Evolutionary conservation across 2,888 invertebrate species (phyloP).

Genomic region (Hylaea fasciaria): DNA sequence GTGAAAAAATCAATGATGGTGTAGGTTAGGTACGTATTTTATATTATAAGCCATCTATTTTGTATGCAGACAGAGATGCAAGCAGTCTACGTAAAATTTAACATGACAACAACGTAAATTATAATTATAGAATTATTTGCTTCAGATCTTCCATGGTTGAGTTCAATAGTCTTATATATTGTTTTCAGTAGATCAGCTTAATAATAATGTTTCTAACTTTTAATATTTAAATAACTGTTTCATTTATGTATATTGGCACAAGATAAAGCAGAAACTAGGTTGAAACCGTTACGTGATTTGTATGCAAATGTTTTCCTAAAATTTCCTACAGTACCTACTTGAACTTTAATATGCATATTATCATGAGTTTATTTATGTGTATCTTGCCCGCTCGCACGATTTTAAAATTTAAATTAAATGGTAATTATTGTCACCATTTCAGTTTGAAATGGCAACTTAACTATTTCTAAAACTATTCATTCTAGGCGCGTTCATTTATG

Average conservation of each 20-base stretch:
- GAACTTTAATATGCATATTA: background rate
- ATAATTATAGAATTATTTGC: constrained; percentile 1
- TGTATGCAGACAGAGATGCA: constrained; percentile 25
- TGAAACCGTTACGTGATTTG: background rate
- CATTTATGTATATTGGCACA: background rate
- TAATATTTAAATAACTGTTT: too few species aligned
- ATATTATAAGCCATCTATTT: constrained; percentile 15
- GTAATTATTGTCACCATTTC: background rate
- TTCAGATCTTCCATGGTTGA: background rate
- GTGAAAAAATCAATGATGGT: constrained; percentile 3
- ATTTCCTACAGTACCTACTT: background rate
- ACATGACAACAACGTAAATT: constrained; percentile 8
- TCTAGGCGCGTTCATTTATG: too few species aligned
- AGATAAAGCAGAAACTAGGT: background rate
- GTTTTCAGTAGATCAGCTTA: too few species aligned
- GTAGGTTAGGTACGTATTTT: constrained; percentile 20
- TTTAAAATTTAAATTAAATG: background rate
- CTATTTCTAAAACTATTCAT: too few species aligned
- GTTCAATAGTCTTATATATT: too few species aligned
- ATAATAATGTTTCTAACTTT: too few species aligned
- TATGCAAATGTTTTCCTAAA: background rate
- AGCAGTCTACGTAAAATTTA: constrained; percentile 13
- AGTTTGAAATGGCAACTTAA: too few species aligned
- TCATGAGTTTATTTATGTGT: background rate
- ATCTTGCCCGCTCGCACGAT: background rate